Evolutionary conservation across 2,888 invertebrate genomes (phyloP).

Genomic region (Sympetrum striolatum): DNA sequence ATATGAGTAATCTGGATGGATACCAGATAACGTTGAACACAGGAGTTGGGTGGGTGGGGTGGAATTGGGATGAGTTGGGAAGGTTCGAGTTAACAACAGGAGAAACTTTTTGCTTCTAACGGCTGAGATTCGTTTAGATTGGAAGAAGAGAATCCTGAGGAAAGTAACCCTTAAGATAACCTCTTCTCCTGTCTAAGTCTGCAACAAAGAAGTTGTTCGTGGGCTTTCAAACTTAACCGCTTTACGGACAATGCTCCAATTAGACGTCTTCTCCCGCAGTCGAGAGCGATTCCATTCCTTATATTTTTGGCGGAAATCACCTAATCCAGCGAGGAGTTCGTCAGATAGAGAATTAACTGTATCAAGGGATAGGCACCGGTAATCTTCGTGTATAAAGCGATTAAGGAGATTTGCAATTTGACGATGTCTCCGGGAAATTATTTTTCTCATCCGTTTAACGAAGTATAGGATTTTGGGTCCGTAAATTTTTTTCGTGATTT

Average conservation of each 20-base stretch:
- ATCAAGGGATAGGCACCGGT: too few species aligned
- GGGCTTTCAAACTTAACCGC: constrained; percentile 8
- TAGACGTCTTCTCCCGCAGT: background rate
- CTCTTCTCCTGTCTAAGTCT: background rate
- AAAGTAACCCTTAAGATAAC: constrained; percentile 12
- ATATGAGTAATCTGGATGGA: background rate
- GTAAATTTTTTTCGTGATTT: too few species aligned
- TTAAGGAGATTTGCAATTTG: too few species aligned
- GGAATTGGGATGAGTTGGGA: background rate
- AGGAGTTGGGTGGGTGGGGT: background rate
- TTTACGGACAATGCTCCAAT: background rate
- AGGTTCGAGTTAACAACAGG: background rate
- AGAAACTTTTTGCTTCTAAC: constrained; percentile 4
- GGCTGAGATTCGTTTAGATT: constrained; percentile 23
- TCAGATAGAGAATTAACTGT: background rate
- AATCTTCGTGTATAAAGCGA: too few species aligned
- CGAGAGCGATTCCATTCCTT: background rate
- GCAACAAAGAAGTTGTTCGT: background rate
- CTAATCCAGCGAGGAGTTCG: background rate
- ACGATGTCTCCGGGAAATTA: background rate
- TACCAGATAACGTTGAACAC: background rate
- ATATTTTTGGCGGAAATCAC: background rate
- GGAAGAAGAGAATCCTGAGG: background rate
- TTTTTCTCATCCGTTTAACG: too few species aligned
- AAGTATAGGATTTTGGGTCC: too few species aligned